Conservation (phyloP, 1,140 invertebrate genomes). For the Propsilocerus akamusi region DNA sequence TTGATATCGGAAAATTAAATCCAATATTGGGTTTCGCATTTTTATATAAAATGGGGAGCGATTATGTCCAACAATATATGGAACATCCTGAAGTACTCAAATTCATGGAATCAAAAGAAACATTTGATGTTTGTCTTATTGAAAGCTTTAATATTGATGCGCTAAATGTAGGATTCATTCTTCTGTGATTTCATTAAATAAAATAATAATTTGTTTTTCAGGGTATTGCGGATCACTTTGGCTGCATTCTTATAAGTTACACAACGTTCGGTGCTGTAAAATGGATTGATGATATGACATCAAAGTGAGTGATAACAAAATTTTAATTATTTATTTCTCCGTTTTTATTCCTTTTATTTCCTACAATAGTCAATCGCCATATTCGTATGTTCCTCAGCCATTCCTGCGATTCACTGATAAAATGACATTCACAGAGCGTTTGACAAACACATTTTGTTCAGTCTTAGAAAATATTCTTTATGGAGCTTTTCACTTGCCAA, state of each 20-base stretch:
- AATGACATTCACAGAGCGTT: slow-evolving; percentile 19
- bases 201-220: too few relatives aligned
- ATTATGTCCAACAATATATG: background rate
- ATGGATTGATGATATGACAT: background rate
- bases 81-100: background rate
- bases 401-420: slow-evolving; percentile 23
- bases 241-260: background rate
- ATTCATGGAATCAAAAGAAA: background rate
- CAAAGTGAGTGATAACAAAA: background rate
- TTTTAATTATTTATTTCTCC: background rate
- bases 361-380: slow-evolving; percentile 21
- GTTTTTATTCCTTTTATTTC: too few relatives aligned
- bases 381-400: slow-evolving; percentile 27
- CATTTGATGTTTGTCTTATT: background rate
- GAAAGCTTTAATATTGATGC: background rate
- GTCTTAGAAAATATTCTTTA: slow-evolving; percentile 7
- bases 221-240: background rate
- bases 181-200: too few relatives aligned
- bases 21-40: background rate
- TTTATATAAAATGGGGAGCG: background rate
- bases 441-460: slow-evolving; percentile 22
- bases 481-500: slow-evolving; percentile 9
- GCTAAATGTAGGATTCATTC: background rate
- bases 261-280: background rate
- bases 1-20: background rate